phyloP scores from a whole-genome alignment of 2,888 invertebrate genomes.

The Acrobasis suavella region DNA sequence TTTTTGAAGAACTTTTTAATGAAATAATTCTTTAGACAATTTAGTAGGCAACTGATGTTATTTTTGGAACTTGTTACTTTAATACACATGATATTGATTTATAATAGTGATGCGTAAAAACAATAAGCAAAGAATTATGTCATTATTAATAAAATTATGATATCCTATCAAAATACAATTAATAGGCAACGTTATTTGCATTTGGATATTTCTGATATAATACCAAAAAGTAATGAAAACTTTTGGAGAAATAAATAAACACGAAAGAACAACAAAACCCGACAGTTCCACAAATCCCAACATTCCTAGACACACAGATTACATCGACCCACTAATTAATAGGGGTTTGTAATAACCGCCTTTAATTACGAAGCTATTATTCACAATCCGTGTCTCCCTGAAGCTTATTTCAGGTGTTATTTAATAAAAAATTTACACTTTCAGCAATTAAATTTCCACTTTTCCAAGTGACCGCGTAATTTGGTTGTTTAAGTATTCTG shows the following conservation, averaged over 20 bases:
- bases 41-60: no score
- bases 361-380: conserved; percentile 63
- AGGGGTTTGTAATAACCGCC: conserved; percentile 43
- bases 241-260: not conserved
- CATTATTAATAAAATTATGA: no score
- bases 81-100: no score
- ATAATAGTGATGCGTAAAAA: no score
- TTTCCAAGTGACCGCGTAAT: conserved; percentile 52
- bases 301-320: conserved; percentile 18
- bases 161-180: no score
- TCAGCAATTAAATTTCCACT: conserved; percentile 62
- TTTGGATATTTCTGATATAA: no score
- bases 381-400: conserved; percentile 48
- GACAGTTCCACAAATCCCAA: conserved; percentile 17
- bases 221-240: not conserved
- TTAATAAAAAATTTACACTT: conserved; percentile 71
- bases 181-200: no score
- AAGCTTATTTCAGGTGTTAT: conserved; percentile 80
- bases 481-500: conserved; percentile 53
- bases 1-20: not conserved
- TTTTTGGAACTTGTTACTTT: no score
- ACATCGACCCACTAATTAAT: conserved; percentile 45
- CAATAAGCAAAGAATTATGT: no score
- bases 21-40: no score
- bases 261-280: not conserved